Percentiles rank a stretch among this genome's conserved stretches.
Evolutionary conservation across 2,888 invertebrate species (phyloP).

Genomic region (Drosophila meridiana): DNA sequence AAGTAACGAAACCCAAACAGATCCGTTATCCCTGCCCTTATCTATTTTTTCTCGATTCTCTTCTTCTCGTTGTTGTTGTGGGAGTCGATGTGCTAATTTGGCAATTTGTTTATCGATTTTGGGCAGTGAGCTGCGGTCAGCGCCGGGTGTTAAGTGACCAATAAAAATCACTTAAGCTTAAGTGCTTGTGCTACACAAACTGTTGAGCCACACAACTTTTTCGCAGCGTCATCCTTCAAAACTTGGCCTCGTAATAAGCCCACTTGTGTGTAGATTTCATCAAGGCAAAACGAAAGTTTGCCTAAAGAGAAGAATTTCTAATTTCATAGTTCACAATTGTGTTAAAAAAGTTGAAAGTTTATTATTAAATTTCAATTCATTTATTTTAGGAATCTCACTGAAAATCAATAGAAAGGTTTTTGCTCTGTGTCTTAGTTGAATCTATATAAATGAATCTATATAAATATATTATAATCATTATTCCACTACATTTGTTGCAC

Average conservation of each 20-base stretch:
- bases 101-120: conserved; percentile 82
- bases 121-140: conserved; percentile 46
- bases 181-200: conserved; percentile 67
- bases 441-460: conserved; percentile 59
- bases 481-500: conserved; percentile 69
- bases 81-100: conserved; percentile 75
- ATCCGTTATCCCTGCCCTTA: conserved; percentile 59
- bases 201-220: conserved; percentile 59
- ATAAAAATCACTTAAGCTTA: conserved; percentile 82
- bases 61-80: not conserved
- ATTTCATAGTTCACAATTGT: not conserved
- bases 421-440: not conserved
- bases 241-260: conserved; percentile 37
- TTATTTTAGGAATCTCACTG: not conserved
- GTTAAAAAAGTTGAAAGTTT: not conserved
- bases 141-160: conserved; percentile 73
- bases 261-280: conserved; percentile 25
- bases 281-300: conserved; percentile 14
- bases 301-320: conserved; percentile 15
- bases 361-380: conserved; percentile 3
- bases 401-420: conserved; percentile 9
- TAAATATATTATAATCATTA: conserved; percentile 65
- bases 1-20: conserved; percentile 56
- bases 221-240: conserved; percentile 54
- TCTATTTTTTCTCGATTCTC: conserved; percentile 31